These are phyloP conservation scores for Alectura lathami DNA, from an alignment of 2,113 vertebrate genomes.

Conservation along the genomic window DNA sequence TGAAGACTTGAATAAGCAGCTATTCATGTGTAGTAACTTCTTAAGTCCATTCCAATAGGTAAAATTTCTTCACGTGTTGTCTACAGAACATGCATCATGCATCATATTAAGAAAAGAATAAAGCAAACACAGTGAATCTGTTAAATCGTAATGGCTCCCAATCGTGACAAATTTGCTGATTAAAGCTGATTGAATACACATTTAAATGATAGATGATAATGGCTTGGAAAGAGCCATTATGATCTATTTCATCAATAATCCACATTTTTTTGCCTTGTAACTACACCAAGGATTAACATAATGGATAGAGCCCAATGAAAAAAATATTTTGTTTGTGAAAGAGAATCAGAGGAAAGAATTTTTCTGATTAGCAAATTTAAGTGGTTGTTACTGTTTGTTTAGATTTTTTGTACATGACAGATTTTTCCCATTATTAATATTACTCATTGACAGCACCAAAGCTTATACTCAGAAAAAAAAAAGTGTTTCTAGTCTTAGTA, in stretches of 20 bases:
- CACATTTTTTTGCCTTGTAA: slow-evolving; percentile 54
- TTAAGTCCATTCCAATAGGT: neutral
- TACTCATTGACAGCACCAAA: slow-evolving; percentile 69
- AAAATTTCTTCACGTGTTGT: neutral
- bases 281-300: slow-evolving; percentile 51
- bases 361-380: slow-evolving; percentile 49
- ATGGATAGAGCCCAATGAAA: slow-evolving; percentile 50
- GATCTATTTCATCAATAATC: slow-evolving; percentile 73
- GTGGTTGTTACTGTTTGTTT: slow-evolving; percentile 44
- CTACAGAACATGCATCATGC: neutral
- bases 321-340: slow-evolving; percentile 59
- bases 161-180: slow-evolving; percentile 73
- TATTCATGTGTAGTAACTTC: neutral
- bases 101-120: slow-evolving; percentile 41
- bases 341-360: slow-evolving; percentile 50
- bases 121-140: slow-evolving; percentile 72
- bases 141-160: slow-evolving; percentile 67
- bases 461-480: slow-evolving; percentile 38
- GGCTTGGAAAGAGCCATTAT: slow-evolving; percentile 64
- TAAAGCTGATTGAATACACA: slow-evolving; percentile 75
- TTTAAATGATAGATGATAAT: slow-evolving; percentile 74
- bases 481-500: neutral
- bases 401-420: slow-evolving; percentile 13
- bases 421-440: slow-evolving; percentile 71
- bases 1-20: neutral